Evolutionary conservation across 2,113 vertebrate genomes (phyloP), one percentile per base, ranked within the genome.

Genomic region (Myotis yumanensis): DNA sequence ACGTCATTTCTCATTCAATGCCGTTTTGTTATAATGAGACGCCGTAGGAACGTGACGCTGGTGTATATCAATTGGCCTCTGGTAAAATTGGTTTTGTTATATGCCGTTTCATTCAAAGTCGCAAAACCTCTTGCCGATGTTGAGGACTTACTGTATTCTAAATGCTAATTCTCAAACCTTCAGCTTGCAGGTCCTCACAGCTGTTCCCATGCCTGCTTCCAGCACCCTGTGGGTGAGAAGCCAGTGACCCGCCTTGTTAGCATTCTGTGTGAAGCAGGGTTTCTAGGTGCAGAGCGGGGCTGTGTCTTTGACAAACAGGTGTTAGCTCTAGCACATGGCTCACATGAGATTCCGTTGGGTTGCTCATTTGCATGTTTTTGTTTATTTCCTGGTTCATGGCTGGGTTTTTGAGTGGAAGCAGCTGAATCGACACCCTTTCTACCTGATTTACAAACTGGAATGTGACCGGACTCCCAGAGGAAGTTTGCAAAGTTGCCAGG

Each of bases 381-480:
- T 48, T 75, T 73, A 79, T 88, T 77, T 91, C 72, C 59, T 66
- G 46, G 87, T 40, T 88, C 62, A 11, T 57, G 79, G 54, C 20
- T 16, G 59, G 76, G 35, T 57, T 72, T 84, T 69, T 69, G 81
- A 48, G 75, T 22, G n/a, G 30, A 94, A 18, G 18, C 66, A 51
- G 10, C 48, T 51, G 32, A 51, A 52, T 59, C n/a, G 79, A 30
- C 48, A 17, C 51, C 57, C 23, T 64, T 18, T 71, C 16, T 37
- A 83, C n/a, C 87, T 92, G 48, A 91, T 69, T 89, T 73, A 89
- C 72, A 62, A 76, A 18, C 37, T 75, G 15, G 79, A 89, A 66
- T 52, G 40, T 80, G 57, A 80, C 52, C 12, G 25, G 57, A 46
- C 52, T 68, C 37, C 71, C 37, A 76, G 69, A 37, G 64, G 14